Evolutionary conservation across 2,113 vertebrate species (phyloP).

Genomic region (Ardeotis arabs): DNA sequence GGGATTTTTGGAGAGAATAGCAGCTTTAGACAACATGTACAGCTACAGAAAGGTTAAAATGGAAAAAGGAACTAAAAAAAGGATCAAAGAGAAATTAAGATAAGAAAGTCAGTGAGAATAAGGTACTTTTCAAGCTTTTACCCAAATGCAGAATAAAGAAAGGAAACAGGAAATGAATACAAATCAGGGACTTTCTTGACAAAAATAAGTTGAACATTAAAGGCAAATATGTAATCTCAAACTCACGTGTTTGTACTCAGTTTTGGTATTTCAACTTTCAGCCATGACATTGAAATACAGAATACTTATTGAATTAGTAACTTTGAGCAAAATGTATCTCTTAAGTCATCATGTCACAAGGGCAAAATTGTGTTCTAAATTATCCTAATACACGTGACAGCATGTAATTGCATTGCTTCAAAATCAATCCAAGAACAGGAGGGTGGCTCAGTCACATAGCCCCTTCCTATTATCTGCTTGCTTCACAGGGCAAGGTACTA

Average conservation of each 20-base stretch:
- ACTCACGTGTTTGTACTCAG: not conserved
- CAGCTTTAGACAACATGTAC: constrained; percentile 32
- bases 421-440: not conserved
- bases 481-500: not conserved
- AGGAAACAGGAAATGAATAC: constrained; percentile 40
- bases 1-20: constrained; percentile 3
- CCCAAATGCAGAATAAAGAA: constrained; percentile 2
- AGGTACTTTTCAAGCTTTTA: constrained; percentile 32
- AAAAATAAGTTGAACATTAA: constrained; percentile 36
- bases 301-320: constrained; percentile 1
- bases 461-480: not conserved
- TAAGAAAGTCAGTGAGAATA: constrained; percentile 37
- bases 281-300: constrained; percentile 15
- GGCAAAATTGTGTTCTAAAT: not conserved
- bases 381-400: not conserved
- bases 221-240: constrained; percentile 21
- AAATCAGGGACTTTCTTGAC: constrained; percentile 42
- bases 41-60: constrained; percentile 40
- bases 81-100: constrained; percentile 57
- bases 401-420: not conserved
- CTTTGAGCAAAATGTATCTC: not conserved
- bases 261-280: constrained; percentile 18
- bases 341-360: not conserved
- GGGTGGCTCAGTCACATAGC: not conserved
- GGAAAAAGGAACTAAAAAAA: not conserved